Evolutionary conservation across 2,888 invertebrate genomes (phyloP).

Genomic region (Meliscaeva auricollis): DNA sequence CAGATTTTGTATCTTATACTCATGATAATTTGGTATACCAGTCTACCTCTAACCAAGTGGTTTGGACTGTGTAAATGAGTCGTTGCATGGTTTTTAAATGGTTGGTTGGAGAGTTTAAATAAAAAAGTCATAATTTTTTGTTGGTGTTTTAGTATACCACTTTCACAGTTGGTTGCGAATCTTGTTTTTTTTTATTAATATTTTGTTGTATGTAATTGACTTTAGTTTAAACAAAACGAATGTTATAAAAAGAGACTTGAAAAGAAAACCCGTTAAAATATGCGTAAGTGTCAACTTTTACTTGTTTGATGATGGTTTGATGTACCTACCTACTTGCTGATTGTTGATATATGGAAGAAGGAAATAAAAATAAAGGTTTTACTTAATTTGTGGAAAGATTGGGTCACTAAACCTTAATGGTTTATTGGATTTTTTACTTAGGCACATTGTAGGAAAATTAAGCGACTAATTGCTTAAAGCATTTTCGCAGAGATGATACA

Average conservation of each 20-base stretch:
- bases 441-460: no score
- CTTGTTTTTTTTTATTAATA: slow-evolving; percentile 5
- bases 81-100: background rate
- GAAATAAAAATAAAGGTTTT: slow-evolving; percentile 17
- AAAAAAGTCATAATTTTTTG: slow-evolving; percentile 22
- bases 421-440: background rate
- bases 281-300: slow-evolving; percentile 42
- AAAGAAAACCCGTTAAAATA: slow-evolving; percentile 3
- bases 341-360: slow-evolving; percentile 22
- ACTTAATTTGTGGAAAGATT: slow-evolving; percentile 3
- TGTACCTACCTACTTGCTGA: slow-evolving; percentile 10
- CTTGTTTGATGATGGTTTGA: slow-evolving; percentile 30
- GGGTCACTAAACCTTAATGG: slow-evolving; percentile 1
- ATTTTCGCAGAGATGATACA: no score
- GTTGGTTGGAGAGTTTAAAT: slow-evolving; percentile 8
- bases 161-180: slow-evolving; percentile 42
- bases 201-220: slow-evolving; percentile 14
- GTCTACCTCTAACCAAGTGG: no score
- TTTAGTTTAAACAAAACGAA: slow-evolving; percentile 41
- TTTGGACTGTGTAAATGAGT: no score
- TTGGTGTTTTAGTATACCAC: slow-evolving; percentile 48
- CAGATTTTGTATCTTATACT: no score
- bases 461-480: no score
- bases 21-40: no score
- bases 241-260: background rate